phyloP scores from a whole-genome alignment of 2,888 invertebrate species.

The Notocelia uddmanniana region DNA sequence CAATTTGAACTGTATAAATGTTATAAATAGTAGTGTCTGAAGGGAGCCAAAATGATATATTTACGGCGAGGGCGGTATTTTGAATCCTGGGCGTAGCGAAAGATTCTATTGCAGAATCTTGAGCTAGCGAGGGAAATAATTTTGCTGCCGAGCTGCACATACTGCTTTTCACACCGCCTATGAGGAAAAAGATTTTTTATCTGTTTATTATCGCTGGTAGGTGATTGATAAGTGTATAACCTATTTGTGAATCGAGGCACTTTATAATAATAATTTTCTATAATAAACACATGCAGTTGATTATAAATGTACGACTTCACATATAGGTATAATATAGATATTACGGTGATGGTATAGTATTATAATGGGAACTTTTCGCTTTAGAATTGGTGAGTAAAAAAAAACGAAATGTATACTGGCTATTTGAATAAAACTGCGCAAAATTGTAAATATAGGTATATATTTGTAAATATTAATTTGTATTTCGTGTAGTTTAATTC shows the following conservation, averaged over 20 bases:
- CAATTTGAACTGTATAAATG: not conserved
- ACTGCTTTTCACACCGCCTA: no score
- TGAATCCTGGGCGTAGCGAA: no score
- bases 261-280: not conserved
- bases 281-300: not conserved
- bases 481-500: slow-evolving; percentile 2
- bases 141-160: no score
- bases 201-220: slow-evolving; percentile 27
- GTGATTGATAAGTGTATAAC: slow-evolving; percentile 18
- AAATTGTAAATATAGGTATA: not conserved
- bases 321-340: slow-evolving; percentile 20
- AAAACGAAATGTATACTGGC: slow-evolving; percentile 12
- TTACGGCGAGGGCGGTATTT: no score
- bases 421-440: not conserved
- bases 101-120: no score
- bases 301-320: not conserved
- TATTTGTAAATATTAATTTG: slow-evolving; percentile 12
- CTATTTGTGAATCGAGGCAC: slow-evolving; percentile 6
- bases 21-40: no score
- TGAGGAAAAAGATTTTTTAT: not conserved
- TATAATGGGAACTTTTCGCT: not conserved
- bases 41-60: no score
- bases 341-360: slow-evolving; percentile 10
- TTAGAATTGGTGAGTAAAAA: not conserved
- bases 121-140: no score